Conservation (phyloP, 1,140 invertebrate genomes). For the Archivesica marissinica region DNA sequence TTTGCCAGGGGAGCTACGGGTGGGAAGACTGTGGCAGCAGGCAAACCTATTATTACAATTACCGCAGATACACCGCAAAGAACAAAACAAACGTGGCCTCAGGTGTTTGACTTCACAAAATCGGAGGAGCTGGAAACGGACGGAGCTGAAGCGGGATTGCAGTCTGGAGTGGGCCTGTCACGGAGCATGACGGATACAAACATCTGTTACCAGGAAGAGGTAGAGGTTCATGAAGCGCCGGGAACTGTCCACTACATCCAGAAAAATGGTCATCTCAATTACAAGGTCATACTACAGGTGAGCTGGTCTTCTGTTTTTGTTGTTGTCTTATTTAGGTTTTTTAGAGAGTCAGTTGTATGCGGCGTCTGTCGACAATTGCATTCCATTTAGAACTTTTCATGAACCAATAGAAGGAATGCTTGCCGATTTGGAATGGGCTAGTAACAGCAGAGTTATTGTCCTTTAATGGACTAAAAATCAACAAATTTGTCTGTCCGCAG, state of each 20-base stretch:
- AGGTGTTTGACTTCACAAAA: slow-evolving; percentile 49
- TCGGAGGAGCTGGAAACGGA: slow-evolving; percentile 12
- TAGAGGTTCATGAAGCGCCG: slow-evolving; percentile 86
- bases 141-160: slow-evolving; percentile 11
- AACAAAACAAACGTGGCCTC: slow-evolving; percentile 32
- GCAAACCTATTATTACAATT: slow-evolving; percentile 97
- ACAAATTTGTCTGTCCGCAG: too few species aligned
- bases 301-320: too few species aligned
- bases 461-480: too few species aligned
- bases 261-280: slow-evolving; percentile 96
- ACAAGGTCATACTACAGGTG: slow-evolving; percentile 93
- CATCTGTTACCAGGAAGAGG: slow-evolving; percentile 93
- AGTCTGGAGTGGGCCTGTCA: slow-evolving; percentile 61
- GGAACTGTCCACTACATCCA: slow-evolving; percentile 97
- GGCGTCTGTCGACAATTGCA: too few species aligned
- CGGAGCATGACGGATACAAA: slow-evolving; percentile 97
- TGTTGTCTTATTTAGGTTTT: too few species aligned
- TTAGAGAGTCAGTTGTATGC: too few species aligned
- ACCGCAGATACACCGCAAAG: slow-evolving; percentile 91
- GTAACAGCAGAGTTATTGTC: too few species aligned
- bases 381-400: too few species aligned
- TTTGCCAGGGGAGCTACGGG: slow-evolving; percentile 10
- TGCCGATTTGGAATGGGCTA: too few species aligned
- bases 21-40: slow-evolving; percentile 54
- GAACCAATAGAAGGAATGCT: too few species aligned